Evolutionary conservation across 1,140 invertebrate genomes (phyloP), one percentile per base, ranked within the genome.

Genomic region (Habropoda laboriosa): DNA sequence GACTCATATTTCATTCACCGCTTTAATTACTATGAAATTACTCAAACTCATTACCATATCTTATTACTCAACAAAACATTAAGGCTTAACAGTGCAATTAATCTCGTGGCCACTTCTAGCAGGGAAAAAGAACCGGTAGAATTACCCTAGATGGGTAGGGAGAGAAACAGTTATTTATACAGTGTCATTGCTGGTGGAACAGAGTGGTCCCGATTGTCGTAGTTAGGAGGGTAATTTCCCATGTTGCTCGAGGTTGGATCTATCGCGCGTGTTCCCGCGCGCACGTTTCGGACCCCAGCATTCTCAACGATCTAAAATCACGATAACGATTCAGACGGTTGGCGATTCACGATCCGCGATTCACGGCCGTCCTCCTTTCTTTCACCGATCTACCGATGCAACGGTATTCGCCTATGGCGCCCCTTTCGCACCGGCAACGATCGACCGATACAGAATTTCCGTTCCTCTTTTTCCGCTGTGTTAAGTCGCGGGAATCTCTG

Each of bases 291-390:
- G 58, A n/a, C n/a, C 53, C 74, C 45, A 53, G 60, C 78, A 74
- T 86, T 63, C 75, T 60, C 57, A 47, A 45, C 74, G 72, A 87
- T 87, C 71, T 53, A 61, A 79, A 74, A 72, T n/a, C 72, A 51
- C 60, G 80, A 80, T 80, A 85, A 27, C 51, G 66, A 66, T 27
- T 71, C 60, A 74, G 66, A 13, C 30, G 51, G 47, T 49, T 63
- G 45, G 32, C 82, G 76, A 76, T 79, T 84, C 68, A 60, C 74
- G 47, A 81, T 63, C 55, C 57, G 80, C 84, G 75, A 80, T 83
- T 80, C 78, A 80, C 30, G 60, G 47, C 60, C 73, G 81, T 49
- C 60, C 70, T 79, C 57, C 35, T 81, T 86, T 82, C 73, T 78
- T 72, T 75, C 64, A 66, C 60, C 72, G 77, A 81, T 81, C 83